phyloP scores from a whole-genome alignment of 64 coral and sea anemone genomes.

The Cladopsammia gracilis region DNA sequence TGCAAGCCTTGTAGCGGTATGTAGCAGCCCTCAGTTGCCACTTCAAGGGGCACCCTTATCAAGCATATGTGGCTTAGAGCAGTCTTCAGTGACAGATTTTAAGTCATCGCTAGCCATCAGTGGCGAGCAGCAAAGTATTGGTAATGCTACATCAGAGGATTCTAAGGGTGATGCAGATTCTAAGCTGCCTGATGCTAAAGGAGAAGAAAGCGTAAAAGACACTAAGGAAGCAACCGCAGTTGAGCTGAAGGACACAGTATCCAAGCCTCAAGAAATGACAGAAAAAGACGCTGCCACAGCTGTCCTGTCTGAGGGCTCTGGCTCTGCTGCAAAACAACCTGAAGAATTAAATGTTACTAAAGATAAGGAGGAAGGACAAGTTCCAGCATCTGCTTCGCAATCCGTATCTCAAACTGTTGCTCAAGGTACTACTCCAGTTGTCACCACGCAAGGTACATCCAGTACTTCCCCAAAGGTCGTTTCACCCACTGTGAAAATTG shows the following conservation, averaged over 20 bases:
- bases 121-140: neutral
- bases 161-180: neutral
- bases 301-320: neutral
- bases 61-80: neutral
- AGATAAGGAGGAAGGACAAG: neutral
- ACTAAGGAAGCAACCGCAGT: neutral
- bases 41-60: slow-evolving; percentile 1
- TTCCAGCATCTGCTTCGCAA: neutral
- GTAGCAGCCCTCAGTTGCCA: slow-evolving; percentile 52
- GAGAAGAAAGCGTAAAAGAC: neutral
- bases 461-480: neutral
- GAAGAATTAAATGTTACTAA: neutral
- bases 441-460: neutral
- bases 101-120: neutral
- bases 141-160: neutral
- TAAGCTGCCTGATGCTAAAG: neutral
- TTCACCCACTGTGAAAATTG: neutral
- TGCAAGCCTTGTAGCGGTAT: slow-evolving; percentile 73
- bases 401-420: neutral
- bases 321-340: neutral
- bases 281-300: neutral
- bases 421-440: neutral
- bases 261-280: neutral
- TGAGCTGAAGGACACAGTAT: neutral
- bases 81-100: neutral